These are phyloP conservation scores for Heliocidaris erythrogramma DNA, from an alignment of 35 echinoderm and acorn worm species.

Conservation along the genomic window DNA sequence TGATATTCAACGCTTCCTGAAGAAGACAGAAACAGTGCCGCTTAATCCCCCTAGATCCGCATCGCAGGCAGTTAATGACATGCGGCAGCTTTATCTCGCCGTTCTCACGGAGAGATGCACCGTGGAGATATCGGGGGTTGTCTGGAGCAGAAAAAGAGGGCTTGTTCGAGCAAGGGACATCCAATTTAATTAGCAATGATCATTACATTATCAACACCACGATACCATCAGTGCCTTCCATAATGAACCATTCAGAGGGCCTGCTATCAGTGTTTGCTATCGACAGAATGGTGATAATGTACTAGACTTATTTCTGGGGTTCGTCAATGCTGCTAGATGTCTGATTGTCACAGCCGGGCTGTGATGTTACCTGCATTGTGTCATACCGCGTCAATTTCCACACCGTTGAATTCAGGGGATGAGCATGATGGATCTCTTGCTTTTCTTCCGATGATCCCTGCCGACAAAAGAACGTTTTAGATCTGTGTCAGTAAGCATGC, in stretches of 20 bases:
- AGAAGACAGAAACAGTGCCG: slow-evolving; percentile 2
- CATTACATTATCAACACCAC: background rate
- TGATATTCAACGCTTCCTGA: background rate
- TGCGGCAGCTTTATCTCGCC: background rate
- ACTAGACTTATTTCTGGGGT: slow-evolving; percentile 11
- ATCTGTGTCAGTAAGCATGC: slow-evolving; percentile 22
- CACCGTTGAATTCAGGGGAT: slow-evolving; percentile 10
- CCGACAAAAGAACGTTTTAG: slow-evolving; percentile 33
- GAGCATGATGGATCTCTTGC: slow-evolving; percentile 22
- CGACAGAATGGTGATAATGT: slow-evolving; percentile 23
- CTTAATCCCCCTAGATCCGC: slow-evolving; percentile 31
- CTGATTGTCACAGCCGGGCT: slow-evolving; percentile 34
- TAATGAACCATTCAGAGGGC: slow-evolving; percentile 44
- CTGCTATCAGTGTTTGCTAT: slow-evolving; percentile 44
- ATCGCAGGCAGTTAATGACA: background rate
- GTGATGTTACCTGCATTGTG: slow-evolving; percentile 26
- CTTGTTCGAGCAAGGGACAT: slow-evolving; percentile 7
- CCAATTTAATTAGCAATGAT: slow-evolving; percentile 51
- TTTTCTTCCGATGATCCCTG: slow-evolving; percentile 8
- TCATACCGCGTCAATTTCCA: slow-evolving; percentile 15
- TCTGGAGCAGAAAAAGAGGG: slow-evolving; percentile 31
- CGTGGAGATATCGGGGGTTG: background rate
- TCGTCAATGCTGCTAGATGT: background rate
- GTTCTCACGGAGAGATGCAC: slow-evolving; percentile 18
- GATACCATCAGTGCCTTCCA: slow-evolving; percentile 28